Evolutionary conservation across 2,888 invertebrate genomes (phyloP), one percentile per base, ranked within the genome.

Genomic region (Labia minor): DNA sequence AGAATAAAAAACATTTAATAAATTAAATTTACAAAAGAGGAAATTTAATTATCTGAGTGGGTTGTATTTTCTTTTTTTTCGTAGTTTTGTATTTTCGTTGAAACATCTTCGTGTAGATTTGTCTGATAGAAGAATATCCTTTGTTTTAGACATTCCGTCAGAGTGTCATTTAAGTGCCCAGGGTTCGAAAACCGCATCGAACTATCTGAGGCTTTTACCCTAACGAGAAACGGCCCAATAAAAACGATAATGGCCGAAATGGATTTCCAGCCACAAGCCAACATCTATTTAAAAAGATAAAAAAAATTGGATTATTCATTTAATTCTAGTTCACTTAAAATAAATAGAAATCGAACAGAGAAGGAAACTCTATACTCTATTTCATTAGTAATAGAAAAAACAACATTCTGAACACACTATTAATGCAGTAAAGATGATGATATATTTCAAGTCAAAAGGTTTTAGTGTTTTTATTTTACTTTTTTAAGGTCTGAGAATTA

Each of bases 131-230:
- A 49, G 49, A 49, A 49, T 49, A 49, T 49, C 49, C 49, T 49
- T 49, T 49, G 49, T 49, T 16, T n/a, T 49, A n/a, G 16, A n/a
- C 49, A 26, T 16, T 49, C 49, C 49, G 49, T 49, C 49, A 11
- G 49, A 49, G 49, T 49, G 49, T 49, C 49, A 49, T 49, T 49
- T 49, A 49, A 49, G 49, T 26, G 49, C 2, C 49, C 16, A 49
- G 49, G 49, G 49, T 10, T 49, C 49, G 49, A 49, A 49, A 49
- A 49, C 49, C 49, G 49, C 49, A 49, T 49, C 49, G 49, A 49
- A 49, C 49, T 49, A 49, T 49, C 49, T 49, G 49, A 49, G 49
- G 49, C 49, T 49, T 49, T 49, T 49, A 49, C 49, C 49, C 49
- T 49, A 49, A 49, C 49, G 49, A 49, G 49, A 49, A 49, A 49